A percentile compares a stretch with the other conserved stretches of the same genome.
phyloP scores from a whole-genome alignment of 2,888 invertebrate species.

The Lingula anatina region DNA sequence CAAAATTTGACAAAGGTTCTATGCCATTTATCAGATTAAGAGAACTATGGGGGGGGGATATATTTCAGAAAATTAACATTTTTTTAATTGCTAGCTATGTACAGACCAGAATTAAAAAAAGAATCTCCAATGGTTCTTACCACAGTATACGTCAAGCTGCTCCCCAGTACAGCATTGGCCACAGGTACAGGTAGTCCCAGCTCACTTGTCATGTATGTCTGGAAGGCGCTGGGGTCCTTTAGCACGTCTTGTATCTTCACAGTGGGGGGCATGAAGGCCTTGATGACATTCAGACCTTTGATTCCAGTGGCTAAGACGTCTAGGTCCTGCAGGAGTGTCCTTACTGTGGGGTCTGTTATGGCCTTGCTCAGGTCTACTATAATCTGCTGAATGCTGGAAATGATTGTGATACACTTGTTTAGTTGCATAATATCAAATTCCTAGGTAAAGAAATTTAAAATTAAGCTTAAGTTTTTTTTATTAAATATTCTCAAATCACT shows the following conservation, averaged over 20 bases:
- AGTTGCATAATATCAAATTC: too few relatives aligned
- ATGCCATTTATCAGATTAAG: too few relatives aligned
- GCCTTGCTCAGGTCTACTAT: conserved; percentile 19
- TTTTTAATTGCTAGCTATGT: too few relatives aligned
- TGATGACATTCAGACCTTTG: conserved; percentile 23
- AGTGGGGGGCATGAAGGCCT: conserved; percentile 18
- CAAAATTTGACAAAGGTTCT: too few relatives aligned
- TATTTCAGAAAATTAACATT: too few relatives aligned
- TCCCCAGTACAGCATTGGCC: conserved; percentile 22
- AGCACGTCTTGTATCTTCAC: conserved; percentile 26
- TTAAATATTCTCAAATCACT: too few relatives aligned
- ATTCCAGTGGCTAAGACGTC: conserved; percentile 21
- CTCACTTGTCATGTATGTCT: conserved; percentile 17
- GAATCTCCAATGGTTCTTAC: conserved; percentile 17
- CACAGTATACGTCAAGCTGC: conserved; percentile 24
- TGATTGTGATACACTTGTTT: too few relatives aligned
- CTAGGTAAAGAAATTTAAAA: too few relatives aligned
- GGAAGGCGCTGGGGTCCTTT: conserved; percentile 18
- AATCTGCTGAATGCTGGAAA: conserved; percentile 19
- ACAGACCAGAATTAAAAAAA: conserved; percentile 2
- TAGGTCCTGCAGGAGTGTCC: conserved; percentile 18
- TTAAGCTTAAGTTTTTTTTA: too few relatives aligned
- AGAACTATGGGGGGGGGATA: too few relatives aligned
- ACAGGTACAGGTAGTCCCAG: conserved; percentile 19
- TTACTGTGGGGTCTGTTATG: conserved; percentile 7